Base-by-base conservation (phyloP, 2,113 vertebrate genomes). In the Cygnus atratus region DNA sequence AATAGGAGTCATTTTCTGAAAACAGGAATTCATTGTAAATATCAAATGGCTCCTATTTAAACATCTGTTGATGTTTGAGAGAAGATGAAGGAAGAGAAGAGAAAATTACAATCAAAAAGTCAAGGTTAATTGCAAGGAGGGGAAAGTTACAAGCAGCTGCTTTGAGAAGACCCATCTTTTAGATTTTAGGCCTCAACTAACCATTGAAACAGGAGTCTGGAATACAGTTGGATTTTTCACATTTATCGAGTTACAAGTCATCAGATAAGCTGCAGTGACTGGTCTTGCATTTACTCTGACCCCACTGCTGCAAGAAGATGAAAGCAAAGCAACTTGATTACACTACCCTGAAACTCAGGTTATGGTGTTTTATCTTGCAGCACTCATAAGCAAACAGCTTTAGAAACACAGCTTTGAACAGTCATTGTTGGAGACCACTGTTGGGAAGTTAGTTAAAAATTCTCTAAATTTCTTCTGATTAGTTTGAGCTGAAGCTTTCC, bases 341-440 rank as follows among this genome's bases (percentile, higher is more conserved):
- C 0, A 3, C 46, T 72, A 10, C 41, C 31, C 31, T 35, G 29
- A 78, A 84, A 84, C 54, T 66, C 28, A 71, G 29, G 15, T 57
- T 5, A 37, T 0, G 8, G 17, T 35, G 39, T 70, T 83, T 73
- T 37, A 37, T 55, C 33, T 61, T 46, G 16, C 29, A 46, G 3
- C 17, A 8, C n/a, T 72, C 37, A 21, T 24, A 59, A 83, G 39
- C 28, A 84, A 87, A 76, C 65, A 0, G 1, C 18, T 84, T 58
- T 12, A 29, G 52, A 81, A 77, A 71, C 6, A 9, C 4, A 33
- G 41, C 31, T 89, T 71, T 58, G 41, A 39, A 80, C 11, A 66
- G 37, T 0, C 25, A 50, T 2, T 37, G 14, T 46, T 48, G 10
- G 33, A 59, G 22, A 66, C 6, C 0, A 0, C 0, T 0, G 25